Evolutionary conservation across 2,797 vertebrate genomes (phyloP).

Genomic region (Dendrocincla tyrannina): DNA sequence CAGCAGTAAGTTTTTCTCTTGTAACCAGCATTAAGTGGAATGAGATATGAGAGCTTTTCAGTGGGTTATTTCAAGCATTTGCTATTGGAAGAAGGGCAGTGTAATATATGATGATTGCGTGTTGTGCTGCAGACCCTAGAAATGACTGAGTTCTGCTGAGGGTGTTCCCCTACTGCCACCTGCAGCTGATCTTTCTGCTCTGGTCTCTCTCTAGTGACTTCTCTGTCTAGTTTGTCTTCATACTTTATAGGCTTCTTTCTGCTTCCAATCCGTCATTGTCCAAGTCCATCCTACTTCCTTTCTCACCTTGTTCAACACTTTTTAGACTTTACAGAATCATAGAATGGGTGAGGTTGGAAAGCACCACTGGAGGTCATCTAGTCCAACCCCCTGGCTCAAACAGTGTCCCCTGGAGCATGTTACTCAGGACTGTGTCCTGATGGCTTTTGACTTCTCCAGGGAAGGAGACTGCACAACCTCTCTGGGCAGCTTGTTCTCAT

Average conservation of each 20-base stretch:
- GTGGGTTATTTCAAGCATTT: not conserved
- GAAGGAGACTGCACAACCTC: not conserved
- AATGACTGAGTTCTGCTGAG: not conserved
- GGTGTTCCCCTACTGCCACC: not conserved
- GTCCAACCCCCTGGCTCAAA: not conserved
- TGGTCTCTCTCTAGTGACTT: not conserved
- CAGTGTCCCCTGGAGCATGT: not conserved
- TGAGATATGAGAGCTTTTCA: not conserved
- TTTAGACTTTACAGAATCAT: not conserved
- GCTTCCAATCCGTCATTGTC: not conserved
- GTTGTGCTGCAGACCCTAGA: not conserved
- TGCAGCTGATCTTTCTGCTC: not conserved
- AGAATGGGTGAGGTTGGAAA: not conserved
- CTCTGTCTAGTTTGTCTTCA: not conserved
- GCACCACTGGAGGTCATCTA: not conserved
- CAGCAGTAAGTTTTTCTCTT: not conserved
- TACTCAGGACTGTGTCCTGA: not conserved
- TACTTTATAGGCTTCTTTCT: not conserved
- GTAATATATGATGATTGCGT: accelerated
- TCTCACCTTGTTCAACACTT: not conserved
- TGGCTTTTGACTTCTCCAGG: not conserved
- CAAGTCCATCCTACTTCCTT: not conserved
- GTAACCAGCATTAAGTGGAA: not conserved
- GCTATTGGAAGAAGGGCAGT: not conserved
- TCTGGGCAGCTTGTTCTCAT: not conserved